Evolutionary conservation across 2,888 invertebrate species (phyloP).

Genomic region (Drosophila borborema): DNA sequence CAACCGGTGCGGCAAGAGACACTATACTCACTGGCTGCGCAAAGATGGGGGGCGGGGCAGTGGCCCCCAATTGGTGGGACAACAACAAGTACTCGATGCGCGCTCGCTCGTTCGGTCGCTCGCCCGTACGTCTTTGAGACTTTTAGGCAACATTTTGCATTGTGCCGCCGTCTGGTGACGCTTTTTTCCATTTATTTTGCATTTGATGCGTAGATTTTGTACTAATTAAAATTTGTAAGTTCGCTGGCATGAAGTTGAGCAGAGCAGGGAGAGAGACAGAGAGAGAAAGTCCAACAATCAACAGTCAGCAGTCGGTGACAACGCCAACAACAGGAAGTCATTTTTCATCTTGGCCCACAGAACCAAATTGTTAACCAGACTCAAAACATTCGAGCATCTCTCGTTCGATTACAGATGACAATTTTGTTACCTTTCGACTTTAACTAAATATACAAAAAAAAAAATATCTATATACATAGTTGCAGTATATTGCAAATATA

Average conservation of each 20-base stretch:
- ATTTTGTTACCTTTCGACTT: not conserved
- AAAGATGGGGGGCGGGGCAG: too few species aligned
- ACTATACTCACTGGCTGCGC: too few species aligned
- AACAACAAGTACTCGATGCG: conserved; percentile 26
- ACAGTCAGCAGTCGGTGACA: conserved; percentile 3
- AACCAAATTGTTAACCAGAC: conserved; percentile 12
- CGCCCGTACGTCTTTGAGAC: conserved; percentile 13
- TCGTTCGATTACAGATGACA: not conserved
- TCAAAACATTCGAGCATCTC: not conserved
- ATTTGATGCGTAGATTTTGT: conserved; percentile 51
- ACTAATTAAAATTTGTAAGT: conserved; percentile 54
- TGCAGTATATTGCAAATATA: too few species aligned
- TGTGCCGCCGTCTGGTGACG: conserved; percentile 48
- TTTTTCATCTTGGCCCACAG: conserved; percentile 33
- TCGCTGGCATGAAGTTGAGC: conserved; percentile 27
- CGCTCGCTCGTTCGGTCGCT: not conserved
- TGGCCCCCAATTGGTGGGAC: conserved; percentile 17
- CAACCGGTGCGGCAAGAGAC: not conserved
- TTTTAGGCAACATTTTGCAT: conserved; percentile 38
- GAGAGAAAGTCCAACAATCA: not conserved
- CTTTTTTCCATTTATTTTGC: conserved; percentile 40
- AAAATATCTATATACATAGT: too few species aligned
- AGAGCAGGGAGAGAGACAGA: too few species aligned
- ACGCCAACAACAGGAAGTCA: conserved; percentile 44
- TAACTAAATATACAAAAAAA: not conserved